phyloP scores from a whole-genome alignment of 2,113 vertebrate species.

The Halcyon senegalensis region DNA sequence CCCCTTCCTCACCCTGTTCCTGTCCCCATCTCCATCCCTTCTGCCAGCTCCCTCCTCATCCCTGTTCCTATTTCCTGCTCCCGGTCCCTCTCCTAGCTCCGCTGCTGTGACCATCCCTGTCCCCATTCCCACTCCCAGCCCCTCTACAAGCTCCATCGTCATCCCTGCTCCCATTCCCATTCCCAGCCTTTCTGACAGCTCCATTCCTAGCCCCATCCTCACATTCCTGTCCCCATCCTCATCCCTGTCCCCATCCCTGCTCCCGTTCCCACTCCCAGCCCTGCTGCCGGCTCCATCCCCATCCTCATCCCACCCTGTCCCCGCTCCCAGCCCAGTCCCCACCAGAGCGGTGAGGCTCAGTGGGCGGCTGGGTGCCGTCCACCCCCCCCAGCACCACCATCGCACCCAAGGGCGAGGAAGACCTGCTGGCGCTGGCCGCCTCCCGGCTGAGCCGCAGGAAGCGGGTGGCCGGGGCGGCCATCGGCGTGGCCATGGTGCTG shows the following conservation, averaged over 20 bases:
- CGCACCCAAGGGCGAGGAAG: slow-evolving; percentile 92
- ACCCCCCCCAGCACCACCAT: slow-evolving; percentile 80
- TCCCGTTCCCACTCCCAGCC: neutral
- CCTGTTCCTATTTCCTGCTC: neutral
- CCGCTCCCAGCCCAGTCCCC: neutral
- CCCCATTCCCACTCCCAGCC: neutral
- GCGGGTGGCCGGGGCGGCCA: slow-evolving; percentile 90
- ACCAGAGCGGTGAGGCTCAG: neutral
- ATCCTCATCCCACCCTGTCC: neutral
- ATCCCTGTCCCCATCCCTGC: neutral
- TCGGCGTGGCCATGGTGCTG: slow-evolving; percentile 95
- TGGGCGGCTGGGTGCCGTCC: slow-evolving; percentile 4
- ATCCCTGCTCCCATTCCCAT: neutral
- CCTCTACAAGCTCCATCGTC: neutral
- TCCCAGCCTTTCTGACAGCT: neutral
- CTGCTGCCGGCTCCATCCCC: neutral
- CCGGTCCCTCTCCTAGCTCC: too few species aligned
- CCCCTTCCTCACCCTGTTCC: neutral
- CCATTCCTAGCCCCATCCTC: neutral
- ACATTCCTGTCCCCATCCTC: neutral
- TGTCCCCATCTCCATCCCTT: too few species aligned
- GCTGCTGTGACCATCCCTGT: too few species aligned
- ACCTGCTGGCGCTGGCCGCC: slow-evolving; percentile 93
- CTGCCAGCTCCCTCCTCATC: neutral
- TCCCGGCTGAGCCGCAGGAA: slow-evolving; percentile 92